A percentile compares a stretch with the other conserved stretches of the same genome.
phyloP scores from a whole-genome alignment of 1,140 invertebrate species.

The Fragariocoptes setiger region DNA sequence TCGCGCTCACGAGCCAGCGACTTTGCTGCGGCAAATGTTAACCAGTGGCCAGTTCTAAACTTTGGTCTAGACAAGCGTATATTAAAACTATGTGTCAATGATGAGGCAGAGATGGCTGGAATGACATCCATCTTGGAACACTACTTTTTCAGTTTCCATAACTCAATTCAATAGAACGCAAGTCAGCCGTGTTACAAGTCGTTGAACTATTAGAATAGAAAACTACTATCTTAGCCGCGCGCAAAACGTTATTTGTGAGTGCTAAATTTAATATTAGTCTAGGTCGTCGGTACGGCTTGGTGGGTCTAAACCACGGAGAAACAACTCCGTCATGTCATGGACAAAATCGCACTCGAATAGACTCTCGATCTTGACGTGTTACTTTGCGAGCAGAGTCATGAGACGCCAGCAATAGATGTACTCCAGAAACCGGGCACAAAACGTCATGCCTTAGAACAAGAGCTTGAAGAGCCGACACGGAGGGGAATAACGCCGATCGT shows the following conservation, averaged over 20 bases:
- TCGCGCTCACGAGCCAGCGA: too few species aligned
- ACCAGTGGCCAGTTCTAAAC: too few species aligned
- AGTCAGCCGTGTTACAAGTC: background rate
- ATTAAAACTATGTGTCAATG: conserved; percentile 6
- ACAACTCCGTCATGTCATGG: conserved; percentile 88
- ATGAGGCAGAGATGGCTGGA: conserved; percentile 5
- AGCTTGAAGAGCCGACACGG: conserved; percentile 35
- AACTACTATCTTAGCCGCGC: conserved; percentile 82
- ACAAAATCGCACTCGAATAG: conserved; percentile 45
- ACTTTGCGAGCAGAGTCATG: conserved; percentile 87
- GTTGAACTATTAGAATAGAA: conserved; percentile 26
- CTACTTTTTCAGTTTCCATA: conserved; percentile 9
- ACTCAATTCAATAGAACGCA: too few species aligned
- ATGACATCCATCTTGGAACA: background rate
- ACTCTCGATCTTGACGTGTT: conserved; percentile 87
- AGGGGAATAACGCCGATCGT: conserved; percentile 25
- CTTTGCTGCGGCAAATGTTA: too few species aligned
- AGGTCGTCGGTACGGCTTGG: conserved; percentile 75
- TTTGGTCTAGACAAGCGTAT: conserved; percentile 8
- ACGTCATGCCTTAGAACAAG: conserved; percentile 40
- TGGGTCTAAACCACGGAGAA: conserved; percentile 90
- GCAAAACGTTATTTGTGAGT: conserved; percentile 89
- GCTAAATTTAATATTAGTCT: conserved; percentile 73
- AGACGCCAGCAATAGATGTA: conserved; percentile 58
- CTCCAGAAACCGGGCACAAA: conserved; percentile 73